phyloP scores from a whole-genome alignment of 2,113 vertebrate genomes.

The Clupea harengus region DNA sequence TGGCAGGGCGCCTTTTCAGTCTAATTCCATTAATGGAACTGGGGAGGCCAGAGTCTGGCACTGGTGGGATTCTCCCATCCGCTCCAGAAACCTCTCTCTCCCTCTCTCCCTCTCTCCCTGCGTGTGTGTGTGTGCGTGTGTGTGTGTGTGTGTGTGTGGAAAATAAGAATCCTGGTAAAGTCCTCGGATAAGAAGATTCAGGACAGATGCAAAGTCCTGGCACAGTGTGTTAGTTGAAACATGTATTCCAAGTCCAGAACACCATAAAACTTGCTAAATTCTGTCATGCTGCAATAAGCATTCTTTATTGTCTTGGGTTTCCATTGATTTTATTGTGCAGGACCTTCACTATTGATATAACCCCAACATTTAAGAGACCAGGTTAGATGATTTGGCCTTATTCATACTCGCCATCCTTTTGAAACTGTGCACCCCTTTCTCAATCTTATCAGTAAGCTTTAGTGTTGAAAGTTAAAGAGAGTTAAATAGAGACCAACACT shows the following conservation, averaged over 20 bases:
- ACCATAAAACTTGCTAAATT: not conserved
- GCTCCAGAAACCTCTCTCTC: not conserved
- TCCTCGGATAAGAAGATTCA: not conserved
- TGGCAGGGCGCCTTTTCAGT: slow-evolving; percentile 32
- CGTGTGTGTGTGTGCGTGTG: too few relatives aligned
- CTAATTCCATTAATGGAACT: slow-evolving; percentile 42
- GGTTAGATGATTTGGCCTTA: not conserved
- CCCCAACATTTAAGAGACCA: not conserved
- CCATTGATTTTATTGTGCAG: not conserved
- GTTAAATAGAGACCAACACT: not conserved
- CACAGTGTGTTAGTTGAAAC: not conserved
- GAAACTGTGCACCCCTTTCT: not conserved
- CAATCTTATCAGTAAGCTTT: not conserved
- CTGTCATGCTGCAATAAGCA: not conserved
- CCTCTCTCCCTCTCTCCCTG: not conserved
- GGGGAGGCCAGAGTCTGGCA: slow-evolving; percentile 26
- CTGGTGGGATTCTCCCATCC: slow-evolving; percentile 6
- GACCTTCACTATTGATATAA: not conserved
- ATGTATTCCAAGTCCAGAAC: not conserved
- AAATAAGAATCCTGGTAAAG: not conserved
- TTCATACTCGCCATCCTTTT: not conserved
- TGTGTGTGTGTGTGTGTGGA: not conserved
- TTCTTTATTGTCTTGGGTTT: not conserved
- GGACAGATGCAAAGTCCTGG: not conserved
- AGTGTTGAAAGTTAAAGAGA: not conserved